These are phyloP conservation scores for Brotula barbata DNA, from an alignment of 2,797 vertebrate species.

Conservation along the genomic window DNA sequence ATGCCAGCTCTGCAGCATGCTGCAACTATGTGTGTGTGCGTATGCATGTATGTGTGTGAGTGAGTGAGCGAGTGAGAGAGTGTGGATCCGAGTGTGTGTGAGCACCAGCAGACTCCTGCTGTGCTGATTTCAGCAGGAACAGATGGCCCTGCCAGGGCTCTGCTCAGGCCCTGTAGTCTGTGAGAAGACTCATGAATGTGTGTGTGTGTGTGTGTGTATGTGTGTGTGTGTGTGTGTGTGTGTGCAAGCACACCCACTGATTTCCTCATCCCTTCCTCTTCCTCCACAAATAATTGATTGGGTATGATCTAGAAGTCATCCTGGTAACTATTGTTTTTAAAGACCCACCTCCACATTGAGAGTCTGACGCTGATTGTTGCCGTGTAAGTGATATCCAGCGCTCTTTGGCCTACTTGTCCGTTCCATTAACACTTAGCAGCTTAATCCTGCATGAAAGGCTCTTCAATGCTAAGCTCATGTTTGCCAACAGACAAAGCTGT, in stretches of 20 bases:
- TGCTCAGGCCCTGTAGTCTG: conserved; percentile 45
- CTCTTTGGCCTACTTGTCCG: conserved; percentile 68
- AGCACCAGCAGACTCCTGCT: conserved; percentile 53
- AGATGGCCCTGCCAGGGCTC: conserved; percentile 68
- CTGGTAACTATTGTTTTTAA: conserved; percentile 12
- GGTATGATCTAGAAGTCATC: conserved; percentile 11
- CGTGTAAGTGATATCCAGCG: conserved; percentile 60
- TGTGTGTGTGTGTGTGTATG: neutral
- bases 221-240: neutral
- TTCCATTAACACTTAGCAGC: conserved; percentile 65
- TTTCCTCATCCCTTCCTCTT: conserved; percentile 39
- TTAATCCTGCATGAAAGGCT: conserved; percentile 71
- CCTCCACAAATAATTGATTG: conserved; percentile 28
- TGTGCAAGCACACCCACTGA: conserved; percentile 14
- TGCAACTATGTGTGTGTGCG: conserved; percentile 42
- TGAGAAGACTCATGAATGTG: conserved; percentile 52
- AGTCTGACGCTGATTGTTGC: conserved; percentile 31
- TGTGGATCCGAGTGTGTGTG: neutral
- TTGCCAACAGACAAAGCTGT: conserved; percentile 67
- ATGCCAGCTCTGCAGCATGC: conserved; percentile 55
- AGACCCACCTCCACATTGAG: neutral
- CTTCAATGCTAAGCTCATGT: conserved; percentile 65
- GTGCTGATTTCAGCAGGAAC: conserved; percentile 72
- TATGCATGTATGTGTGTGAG: conserved; percentile 20
- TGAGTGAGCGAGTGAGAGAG: neutral